A percentile compares a stretch with the other conserved stretches of the same genome.
These are phyloP conservation scores for Acanthaster planci DNA, from an alignment of 35 echinoderm and acorn worm species.

Conservation along the genomic window DNA sequence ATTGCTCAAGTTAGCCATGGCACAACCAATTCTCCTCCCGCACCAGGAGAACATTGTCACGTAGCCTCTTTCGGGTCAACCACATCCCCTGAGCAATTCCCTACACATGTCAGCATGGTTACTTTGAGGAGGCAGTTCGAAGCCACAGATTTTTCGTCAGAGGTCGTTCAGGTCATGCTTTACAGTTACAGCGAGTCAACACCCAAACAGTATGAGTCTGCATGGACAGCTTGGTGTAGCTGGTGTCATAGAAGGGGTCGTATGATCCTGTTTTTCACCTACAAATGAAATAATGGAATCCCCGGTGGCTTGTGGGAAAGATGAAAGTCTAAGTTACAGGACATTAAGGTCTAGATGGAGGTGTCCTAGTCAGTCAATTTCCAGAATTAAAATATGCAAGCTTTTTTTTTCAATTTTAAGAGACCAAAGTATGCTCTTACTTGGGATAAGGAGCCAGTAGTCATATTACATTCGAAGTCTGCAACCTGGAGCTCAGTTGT, in stretches of 20 bases:
- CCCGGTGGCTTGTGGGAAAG: background rate
- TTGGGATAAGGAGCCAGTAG: slow-evolving; percentile 59
- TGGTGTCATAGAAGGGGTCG: background rate
- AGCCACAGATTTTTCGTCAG: slow-evolving; percentile 12
- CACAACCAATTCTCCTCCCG: slow-evolving; percentile 47
- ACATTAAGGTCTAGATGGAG: background rate
- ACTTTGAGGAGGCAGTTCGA: slow-evolving; percentile 50
- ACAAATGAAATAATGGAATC: background rate
- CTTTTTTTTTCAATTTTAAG: slow-evolving; percentile 35
- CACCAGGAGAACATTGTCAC: background rate
- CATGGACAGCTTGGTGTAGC: slow-evolving; percentile 25
- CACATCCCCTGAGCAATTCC: slow-evolving; percentile 28
- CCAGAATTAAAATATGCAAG: background rate
- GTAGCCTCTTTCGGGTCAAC: background rate
- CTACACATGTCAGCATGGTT: slow-evolving; percentile 52
- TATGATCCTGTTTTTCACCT: background rate
- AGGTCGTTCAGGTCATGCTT: background rate
- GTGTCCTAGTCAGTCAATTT: background rate
- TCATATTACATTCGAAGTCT: slow-evolving; percentile 2
- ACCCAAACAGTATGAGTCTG: slow-evolving; percentile 38
- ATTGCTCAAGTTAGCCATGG: no score
- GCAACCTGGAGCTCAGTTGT: background rate
- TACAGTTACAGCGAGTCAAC: slow-evolving; percentile 6
- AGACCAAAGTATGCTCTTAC: slow-evolving; percentile 35
- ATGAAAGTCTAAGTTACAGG: background rate